Base-by-base conservation (phyloP, 2,797 vertebrate genomes). In the Gymnopithys bicolor region DNA sequence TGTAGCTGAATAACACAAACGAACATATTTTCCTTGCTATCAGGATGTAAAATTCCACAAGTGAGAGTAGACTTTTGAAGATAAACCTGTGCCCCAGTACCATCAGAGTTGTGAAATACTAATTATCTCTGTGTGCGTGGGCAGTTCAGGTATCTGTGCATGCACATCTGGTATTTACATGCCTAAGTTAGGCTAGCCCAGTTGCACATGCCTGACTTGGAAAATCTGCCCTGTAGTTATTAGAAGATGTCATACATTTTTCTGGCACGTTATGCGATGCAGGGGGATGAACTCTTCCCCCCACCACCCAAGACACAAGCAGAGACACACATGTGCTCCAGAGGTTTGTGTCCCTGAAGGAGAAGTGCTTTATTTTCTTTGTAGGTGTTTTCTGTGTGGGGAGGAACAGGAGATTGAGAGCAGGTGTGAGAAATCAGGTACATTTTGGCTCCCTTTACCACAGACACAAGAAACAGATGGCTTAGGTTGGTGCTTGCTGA, bases 181-280 rank as follows among this genome's bases (percentile, higher is more conserved):
- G 91, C 45, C 0, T 51, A 82, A 86, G 41, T 91, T 74, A 68
- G 77, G 56, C 49, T 84, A 84, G 84, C 28, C 46, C 63, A 70
- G 3, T 79, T 88, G 64, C 71, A 78, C 37, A 82, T 84, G 89
- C 55, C 79, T 95, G 81, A 87, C 82, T 96, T 91, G 43, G 63
- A 95, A 92, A 92, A 86, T 92, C 73, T 80, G 59, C 84, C 84
- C 73, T 95, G 78, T 68, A 85, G 76, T 74, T 88, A 76, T 60
- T 41, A 92, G 78, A 83, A 77, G 80, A 87, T 87, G 90, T 62
- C 33, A 49, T 68, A 5, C 30, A 74, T 93, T 89, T 94, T 89
- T 69, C 52, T 90, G 69, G 69, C 43, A 25, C 0, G 0, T 64
- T 94, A 56, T 8, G 53, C 67, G 89, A 53, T 1, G 1, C 32